Conservation (phyloP, 2,113 vertebrate genomes). For the Arenaria interpres region DNA sequence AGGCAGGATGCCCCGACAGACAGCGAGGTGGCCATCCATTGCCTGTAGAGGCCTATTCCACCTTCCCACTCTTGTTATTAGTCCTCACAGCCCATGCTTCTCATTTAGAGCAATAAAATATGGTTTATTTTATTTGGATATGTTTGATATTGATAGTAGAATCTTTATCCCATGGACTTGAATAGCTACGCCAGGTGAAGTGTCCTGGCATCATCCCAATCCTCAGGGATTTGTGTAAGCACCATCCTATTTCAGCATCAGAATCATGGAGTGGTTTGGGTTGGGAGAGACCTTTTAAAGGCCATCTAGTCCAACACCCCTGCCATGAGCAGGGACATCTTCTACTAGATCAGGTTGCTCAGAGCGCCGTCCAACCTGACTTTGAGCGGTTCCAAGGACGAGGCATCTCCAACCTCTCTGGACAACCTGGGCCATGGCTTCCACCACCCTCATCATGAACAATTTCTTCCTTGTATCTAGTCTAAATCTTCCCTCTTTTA, state of each 20-base stretch:
- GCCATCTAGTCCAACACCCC: background rate
- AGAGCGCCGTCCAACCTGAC: background rate
- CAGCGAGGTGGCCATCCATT: background rate
- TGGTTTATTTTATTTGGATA: background rate
- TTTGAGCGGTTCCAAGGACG: background rate
- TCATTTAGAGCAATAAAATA: background rate
- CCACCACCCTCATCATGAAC: background rate
- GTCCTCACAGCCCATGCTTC: background rate
- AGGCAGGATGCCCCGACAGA: accelerated
- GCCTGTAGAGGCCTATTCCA: background rate
- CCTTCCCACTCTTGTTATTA: too few species aligned
- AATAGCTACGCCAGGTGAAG: background rate
- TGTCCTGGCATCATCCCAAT: background rate
- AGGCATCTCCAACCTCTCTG: background rate
- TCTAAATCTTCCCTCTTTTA: background rate
- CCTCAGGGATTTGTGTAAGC: background rate
- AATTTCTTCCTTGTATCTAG: background rate
- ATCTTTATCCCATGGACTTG: background rate
- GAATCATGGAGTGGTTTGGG: background rate
- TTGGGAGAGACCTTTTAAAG: background rate
- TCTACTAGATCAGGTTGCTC: background rate
- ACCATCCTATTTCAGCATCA: background rate
- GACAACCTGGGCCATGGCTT: background rate
- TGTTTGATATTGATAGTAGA: background rate
- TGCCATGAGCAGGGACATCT: background rate